Evolutionary conservation across 2,888 invertebrate genomes (phyloP).

Genomic region (Encarsia formosa): DNA sequence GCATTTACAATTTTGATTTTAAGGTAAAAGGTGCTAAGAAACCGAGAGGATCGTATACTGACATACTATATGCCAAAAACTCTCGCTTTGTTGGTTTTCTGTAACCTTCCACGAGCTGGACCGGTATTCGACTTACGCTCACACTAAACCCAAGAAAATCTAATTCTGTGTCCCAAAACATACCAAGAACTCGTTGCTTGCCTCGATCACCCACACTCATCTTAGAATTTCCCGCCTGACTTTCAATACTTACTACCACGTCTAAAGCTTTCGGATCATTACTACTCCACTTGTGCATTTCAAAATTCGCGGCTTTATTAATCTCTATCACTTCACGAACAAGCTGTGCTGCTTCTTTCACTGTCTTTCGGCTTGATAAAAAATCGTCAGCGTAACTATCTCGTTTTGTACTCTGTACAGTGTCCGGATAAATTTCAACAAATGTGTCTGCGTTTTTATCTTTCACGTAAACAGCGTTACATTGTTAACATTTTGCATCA

Average conservation of each 20-base stretch:
- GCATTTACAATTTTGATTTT: constrained; percentile 1
- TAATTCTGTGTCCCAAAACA: neutral
- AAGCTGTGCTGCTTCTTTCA: neutral
- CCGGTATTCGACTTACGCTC: neutral
- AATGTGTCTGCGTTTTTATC: too few species aligned
- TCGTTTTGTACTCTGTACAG: too few species aligned
- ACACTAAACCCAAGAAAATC: neutral
- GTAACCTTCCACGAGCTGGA: neutral
- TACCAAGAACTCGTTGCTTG: neutral
- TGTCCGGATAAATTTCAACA: too few species aligned
- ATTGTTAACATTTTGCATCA: too few species aligned
- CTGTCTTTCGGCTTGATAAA: neutral
- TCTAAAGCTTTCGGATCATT: neutral
- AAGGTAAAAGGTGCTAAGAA: constrained; percentile 1
- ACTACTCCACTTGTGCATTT: neutral
- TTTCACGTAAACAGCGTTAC: too few species aligned
- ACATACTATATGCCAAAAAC: constrained; percentile 2
- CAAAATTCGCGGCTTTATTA: neutral
- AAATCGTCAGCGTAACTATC: neutral
- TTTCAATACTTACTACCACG: neutral
- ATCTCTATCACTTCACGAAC: neutral
- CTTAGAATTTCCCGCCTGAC: neutral
- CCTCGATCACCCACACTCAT: neutral
- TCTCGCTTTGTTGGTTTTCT: constrained; percentile 1
- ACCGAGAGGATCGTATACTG: constrained; percentile 4